phyloP scores from a whole-genome alignment of 2,888 invertebrate species.

The Amblyjoppa proteus region DNA sequence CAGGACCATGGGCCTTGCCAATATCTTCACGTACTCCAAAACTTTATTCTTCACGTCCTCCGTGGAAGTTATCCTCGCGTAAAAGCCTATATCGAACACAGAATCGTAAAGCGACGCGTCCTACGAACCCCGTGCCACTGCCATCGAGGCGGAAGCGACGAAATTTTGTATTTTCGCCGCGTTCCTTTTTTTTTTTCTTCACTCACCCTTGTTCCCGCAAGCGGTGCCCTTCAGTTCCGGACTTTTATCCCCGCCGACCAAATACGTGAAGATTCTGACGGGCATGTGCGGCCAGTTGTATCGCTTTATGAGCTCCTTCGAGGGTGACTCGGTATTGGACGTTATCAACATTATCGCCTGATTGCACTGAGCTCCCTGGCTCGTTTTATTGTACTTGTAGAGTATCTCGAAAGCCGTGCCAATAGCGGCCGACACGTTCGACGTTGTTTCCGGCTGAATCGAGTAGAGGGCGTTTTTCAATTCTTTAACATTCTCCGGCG shows the following conservation, averaged over 20 bases:
- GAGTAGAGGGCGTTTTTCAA: constrained; percentile 91
- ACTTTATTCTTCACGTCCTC: constrained; percentile 97
- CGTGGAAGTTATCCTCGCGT: constrained; percentile 94
- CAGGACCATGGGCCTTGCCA: constrained; percentile 98
- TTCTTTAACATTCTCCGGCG: constrained; percentile 93
- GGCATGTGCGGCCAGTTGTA: constrained; percentile 98
- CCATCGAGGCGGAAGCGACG: neutral
- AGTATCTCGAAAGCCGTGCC: constrained; percentile 96
- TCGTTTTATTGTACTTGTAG: constrained; percentile 94
- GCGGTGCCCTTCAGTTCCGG: constrained; percentile 97
- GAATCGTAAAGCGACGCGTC: constrained; percentile 40
- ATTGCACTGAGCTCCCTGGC: constrained; percentile 97
- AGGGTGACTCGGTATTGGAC: constrained; percentile 93
- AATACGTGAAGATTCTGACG: constrained; percentile 97
- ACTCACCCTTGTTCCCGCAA: constrained; percentile 96
- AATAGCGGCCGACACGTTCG: constrained; percentile 97
- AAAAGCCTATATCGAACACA: constrained; percentile 89
- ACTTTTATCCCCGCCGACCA: constrained; percentile 97
- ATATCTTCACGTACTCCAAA: constrained; percentile 96
- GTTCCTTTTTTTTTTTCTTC: neutral
- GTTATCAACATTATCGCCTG: constrained; percentile 99
- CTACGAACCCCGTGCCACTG: neutral
- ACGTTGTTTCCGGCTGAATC: constrained; percentile 91
- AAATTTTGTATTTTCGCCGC: neutral
- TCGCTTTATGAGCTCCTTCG: constrained; percentile 89